A percentile compares a stretch with the other conserved stretches of the same genome.
These are phyloP conservation scores for Drosophila suzukii DNA, from an alignment of 1,140 invertebrate genomes.

Conservation along the genomic window DNA sequence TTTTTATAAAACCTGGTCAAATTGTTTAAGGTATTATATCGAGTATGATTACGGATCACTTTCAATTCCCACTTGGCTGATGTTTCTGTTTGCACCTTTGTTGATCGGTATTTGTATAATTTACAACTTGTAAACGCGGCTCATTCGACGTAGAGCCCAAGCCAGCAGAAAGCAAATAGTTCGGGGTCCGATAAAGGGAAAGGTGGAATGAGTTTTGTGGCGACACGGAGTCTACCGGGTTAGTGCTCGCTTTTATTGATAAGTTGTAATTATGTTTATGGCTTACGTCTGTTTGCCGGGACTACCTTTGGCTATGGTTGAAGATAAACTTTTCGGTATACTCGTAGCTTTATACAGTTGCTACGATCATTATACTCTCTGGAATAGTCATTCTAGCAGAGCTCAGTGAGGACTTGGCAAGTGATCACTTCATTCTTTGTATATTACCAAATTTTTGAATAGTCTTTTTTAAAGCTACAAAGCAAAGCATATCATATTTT, in stretches of 20 bases:
- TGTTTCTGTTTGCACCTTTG: slow-evolving; percentile 31
- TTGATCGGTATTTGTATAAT: slow-evolving; percentile 69
- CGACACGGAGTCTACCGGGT: slow-evolving; percentile 68
- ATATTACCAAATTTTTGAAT: too few species aligned
- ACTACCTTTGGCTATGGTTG: slow-evolving; percentile 48
- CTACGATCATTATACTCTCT: slow-evolving; percentile 3
- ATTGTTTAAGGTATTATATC: too few species aligned
- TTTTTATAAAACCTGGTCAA: too few species aligned
- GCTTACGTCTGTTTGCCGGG: slow-evolving; percentile 57
- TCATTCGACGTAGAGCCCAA: slow-evolving; percentile 20
- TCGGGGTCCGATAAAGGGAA: slow-evolving; percentile 33
- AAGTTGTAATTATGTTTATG: slow-evolving; percentile 79
- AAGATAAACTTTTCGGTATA: slow-evolving; percentile 50
- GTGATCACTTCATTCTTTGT: background rate
- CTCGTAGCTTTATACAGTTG: background rate
- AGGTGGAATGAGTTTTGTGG: slow-evolving; percentile 36
- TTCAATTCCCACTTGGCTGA: background rate
- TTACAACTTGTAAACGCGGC: slow-evolving; percentile 61
- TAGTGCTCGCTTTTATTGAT: slow-evolving; percentile 62
- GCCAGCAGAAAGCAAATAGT: slow-evolving; percentile 32
- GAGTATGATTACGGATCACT: background rate
- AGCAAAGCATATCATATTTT: too few species aligned
- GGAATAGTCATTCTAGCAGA: background rate
- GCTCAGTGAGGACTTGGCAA: background rate
- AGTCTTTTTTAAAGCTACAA: too few species aligned